Evolutionary conservation across 2,113 vertebrate genomes (phyloP).

Genomic region (Eurystomus gularis): DNA sequence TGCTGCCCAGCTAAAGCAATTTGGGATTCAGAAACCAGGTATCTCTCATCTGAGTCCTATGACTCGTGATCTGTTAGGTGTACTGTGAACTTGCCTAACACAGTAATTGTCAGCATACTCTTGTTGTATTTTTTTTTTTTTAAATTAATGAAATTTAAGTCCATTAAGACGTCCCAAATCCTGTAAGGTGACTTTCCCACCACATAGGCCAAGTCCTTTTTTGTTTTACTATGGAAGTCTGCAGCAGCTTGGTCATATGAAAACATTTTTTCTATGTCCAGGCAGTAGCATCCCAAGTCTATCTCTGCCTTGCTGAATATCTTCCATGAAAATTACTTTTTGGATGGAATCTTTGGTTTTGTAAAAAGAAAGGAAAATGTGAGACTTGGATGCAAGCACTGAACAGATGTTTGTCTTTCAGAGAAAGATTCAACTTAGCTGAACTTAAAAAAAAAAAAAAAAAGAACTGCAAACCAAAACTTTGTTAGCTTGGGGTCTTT

Average conservation of each 20-base stretch:
- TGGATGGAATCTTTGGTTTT: not conserved
- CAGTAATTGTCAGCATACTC: rapidly evolving
- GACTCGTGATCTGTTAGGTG: not conserved
- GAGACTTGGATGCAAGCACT: not conserved
- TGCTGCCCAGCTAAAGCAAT: not conserved
- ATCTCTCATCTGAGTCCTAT: not conserved
- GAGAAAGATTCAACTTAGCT: not conserved
- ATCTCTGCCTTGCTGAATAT: not conserved
- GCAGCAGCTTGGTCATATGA: not conserved
- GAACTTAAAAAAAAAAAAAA: not conserved
- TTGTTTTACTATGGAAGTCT: not conserved
- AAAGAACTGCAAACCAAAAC: not conserved
- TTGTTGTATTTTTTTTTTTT: not conserved
- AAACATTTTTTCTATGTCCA: not conserved
- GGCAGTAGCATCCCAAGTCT: not conserved
- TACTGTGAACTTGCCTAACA: not conserved
- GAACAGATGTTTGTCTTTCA: conserved; percentile 2
- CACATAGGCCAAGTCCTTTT: not conserved
- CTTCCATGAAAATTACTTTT: conserved; percentile 9
- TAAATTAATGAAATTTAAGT: not conserved
- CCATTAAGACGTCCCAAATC: not conserved
- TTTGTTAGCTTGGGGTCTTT: not conserved
- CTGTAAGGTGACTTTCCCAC: not conserved
- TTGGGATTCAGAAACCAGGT: not conserved
- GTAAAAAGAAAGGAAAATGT: conserved; percentile 29